phyloP scores from a whole-genome alignment of 2,113 vertebrate genomes.

The Acanthochromis polyacanthus region DNA sequence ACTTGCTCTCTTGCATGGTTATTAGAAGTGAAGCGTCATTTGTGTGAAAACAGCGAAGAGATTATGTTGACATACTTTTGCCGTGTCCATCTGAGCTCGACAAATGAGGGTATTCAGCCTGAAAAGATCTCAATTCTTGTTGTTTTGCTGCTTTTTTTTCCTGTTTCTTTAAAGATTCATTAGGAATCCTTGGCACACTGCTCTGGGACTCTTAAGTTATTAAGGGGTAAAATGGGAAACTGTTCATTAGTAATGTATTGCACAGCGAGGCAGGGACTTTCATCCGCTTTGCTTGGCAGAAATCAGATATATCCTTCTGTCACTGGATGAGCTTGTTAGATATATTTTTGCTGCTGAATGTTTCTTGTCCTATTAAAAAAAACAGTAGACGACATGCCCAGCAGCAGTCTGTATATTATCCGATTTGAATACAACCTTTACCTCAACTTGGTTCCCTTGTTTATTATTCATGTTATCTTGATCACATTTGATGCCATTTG shows the following conservation, averaged over 20 bases:
- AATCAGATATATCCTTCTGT: constrained; percentile 19
- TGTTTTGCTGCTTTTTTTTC: constrained; percentile 47
- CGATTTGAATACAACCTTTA: constrained; percentile 61
- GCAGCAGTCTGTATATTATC: constrained; percentile 26
- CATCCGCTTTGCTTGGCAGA: constrained; percentile 36
- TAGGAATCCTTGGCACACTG: constrained; percentile 51
- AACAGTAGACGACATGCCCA: constrained; percentile 26
- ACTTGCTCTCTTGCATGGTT: constrained; percentile 40
- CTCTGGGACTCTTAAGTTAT: constrained; percentile 63
- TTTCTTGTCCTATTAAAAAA: constrained; percentile 46
- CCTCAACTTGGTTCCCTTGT: constrained; percentile 50
- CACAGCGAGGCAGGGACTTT: constrained; percentile 31
- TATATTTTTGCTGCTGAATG: constrained; percentile 34
- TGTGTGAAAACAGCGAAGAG: constrained; percentile 48
- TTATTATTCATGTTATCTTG: constrained; percentile 65
- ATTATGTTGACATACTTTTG: constrained; percentile 52
- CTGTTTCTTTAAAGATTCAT: constrained; percentile 70
- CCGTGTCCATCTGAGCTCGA: constrained; percentile 55
- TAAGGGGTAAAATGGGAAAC: constrained; percentile 61
- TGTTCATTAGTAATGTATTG: constrained; percentile 71
- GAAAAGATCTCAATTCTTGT: constrained; percentile 52
- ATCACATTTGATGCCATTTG: constrained; percentile 54
- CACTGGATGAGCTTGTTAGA: constrained; percentile 26
- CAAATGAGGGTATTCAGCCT: constrained; percentile 63
- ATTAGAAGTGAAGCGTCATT: constrained; percentile 57